Conservation (phyloP, 2,888 invertebrate genomes). For the Euphydryas editha region DNA sequence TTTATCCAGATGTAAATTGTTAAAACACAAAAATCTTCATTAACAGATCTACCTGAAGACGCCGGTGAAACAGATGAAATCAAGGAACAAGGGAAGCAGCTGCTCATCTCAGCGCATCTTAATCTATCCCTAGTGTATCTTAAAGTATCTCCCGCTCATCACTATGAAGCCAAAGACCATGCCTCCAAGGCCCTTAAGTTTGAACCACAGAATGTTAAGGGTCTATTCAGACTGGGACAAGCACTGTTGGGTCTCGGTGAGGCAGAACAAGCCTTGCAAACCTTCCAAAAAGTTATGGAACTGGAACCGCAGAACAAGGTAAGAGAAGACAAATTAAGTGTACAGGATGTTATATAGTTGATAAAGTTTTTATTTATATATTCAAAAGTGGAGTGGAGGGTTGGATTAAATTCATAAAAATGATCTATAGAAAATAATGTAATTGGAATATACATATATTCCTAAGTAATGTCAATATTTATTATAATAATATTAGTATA, state of each 20-base stretch:
- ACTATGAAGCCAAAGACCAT: conserved; percentile 87
- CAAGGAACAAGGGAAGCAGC: conserved; percentile 59
- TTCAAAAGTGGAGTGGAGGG: too few relatives aligned
- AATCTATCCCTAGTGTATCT: conserved; percentile 93
- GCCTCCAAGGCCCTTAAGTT: conserved; percentile 91
- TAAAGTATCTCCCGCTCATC: conserved; percentile 87
- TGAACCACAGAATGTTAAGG: conserved; percentile 93
- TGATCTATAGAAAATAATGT: not conserved
- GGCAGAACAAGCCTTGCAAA: conserved; percentile 88
- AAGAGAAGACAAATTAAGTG: not conserved
- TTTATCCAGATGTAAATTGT: too few relatives aligned
- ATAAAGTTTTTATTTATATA: too few relatives aligned
- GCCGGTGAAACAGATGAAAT: conserved; percentile 55
- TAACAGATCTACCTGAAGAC: conserved; percentile 60
- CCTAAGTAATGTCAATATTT: too few relatives aligned
- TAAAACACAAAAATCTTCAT: not conserved
- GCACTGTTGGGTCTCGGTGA: conserved; percentile 90
- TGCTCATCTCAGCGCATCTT: conserved; percentile 88
- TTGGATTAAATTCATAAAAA: too few relatives aligned
- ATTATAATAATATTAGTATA: too few relatives aligned
- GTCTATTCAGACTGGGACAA: conserved; percentile 93
- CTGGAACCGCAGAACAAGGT: conserved; percentile 93
- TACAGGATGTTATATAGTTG: too few relatives aligned
- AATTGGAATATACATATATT: too few relatives aligned
- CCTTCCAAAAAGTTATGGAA: conserved; percentile 90